These are phyloP conservation scores for Drosophila arizonae DNA, from an alignment of 1,140 invertebrate genomes.

Conservation along the genomic window DNA sequence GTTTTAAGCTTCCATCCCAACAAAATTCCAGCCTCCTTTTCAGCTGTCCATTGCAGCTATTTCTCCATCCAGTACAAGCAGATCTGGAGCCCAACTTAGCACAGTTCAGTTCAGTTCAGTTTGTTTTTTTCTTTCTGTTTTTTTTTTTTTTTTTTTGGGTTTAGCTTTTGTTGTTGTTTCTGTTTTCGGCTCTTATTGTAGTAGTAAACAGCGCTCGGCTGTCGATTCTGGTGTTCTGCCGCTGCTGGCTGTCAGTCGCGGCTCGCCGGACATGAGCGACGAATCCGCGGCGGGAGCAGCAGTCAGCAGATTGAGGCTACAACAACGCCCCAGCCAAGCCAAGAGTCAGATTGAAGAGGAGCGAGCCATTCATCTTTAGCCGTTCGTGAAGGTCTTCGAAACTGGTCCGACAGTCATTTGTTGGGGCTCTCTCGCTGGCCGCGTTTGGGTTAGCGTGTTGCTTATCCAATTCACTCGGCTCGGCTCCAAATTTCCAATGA, in stretches of 20 bases:
- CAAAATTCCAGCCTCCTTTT: constrained; percentile 77
- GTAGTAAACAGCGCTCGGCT: constrained; percentile 73
- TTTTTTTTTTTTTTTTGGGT: constrained; percentile 36
- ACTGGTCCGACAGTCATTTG: constrained; percentile 53
- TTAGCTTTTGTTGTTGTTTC: constrained; percentile 17
- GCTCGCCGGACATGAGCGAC: constrained; percentile 39
- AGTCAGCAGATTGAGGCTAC: constrained; percentile 30
- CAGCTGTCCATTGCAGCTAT: constrained; percentile 75
- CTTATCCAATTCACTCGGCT: constrained; percentile 63
- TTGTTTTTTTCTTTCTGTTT: constrained; percentile 25
- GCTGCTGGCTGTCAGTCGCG: constrained; percentile 61
- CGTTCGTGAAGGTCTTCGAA: constrained; percentile 63
- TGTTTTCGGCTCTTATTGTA: constrained; percentile 65
- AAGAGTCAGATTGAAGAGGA: constrained; percentile 14
- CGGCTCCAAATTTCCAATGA: constrained; percentile 69
- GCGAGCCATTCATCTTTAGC: constrained; percentile 76
- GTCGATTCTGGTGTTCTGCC: constrained; percentile 71
- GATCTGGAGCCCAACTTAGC: constrained; percentile 29
- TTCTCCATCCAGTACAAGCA: constrained; percentile 58
- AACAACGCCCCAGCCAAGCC: constrained; percentile 18
- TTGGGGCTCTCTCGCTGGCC: constrained; percentile 43
- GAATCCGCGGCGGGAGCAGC: constrained; percentile 37
- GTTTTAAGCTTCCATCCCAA: constrained; percentile 68
- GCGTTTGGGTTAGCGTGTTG: constrained; percentile 69
- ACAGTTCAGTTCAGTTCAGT: constrained; percentile 17